Conservation (phyloP, 2,113 vertebrate genomes). For the Gracilinanus agilis region DNA sequence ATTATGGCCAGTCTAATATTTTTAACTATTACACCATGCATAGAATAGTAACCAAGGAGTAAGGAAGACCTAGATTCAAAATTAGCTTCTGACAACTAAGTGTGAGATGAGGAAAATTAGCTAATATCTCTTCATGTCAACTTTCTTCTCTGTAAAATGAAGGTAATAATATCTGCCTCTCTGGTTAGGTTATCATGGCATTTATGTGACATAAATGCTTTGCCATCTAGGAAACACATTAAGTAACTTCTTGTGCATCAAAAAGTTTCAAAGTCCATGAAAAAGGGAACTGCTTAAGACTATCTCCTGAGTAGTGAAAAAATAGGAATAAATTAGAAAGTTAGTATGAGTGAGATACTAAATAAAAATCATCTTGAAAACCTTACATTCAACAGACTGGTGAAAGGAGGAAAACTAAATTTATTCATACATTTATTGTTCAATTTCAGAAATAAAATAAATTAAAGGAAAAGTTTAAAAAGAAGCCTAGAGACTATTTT, state of each 20-base stretch:
- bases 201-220: neutral
- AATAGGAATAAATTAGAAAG: neutral
- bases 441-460: neutral
- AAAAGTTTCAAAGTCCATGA: neutral
- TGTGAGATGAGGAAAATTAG: too few relatives aligned
- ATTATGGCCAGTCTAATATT: too few relatives aligned
- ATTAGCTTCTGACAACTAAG: too few relatives aligned
- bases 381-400: neutral
- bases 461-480: neutral
- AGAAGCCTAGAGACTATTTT: neutral
- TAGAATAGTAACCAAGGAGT: too few relatives aligned
- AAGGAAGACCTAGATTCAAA: too few relatives aligned
- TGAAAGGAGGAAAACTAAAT: neutral
- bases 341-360: neutral
- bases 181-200: neutral
- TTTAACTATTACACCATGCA: too few relatives aligned
- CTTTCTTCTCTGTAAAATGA: too few relatives aligned
- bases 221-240: neutral
- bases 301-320: neutral
- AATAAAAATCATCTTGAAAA: neutral
- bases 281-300: neutral
- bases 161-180: neutral
- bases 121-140: too few relatives aligned
- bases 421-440: neutral
- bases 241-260: neutral